Evolutionary conservation across 2,888 invertebrate species (phyloP).

Genomic region (Autographa pulchrina): DNA sequence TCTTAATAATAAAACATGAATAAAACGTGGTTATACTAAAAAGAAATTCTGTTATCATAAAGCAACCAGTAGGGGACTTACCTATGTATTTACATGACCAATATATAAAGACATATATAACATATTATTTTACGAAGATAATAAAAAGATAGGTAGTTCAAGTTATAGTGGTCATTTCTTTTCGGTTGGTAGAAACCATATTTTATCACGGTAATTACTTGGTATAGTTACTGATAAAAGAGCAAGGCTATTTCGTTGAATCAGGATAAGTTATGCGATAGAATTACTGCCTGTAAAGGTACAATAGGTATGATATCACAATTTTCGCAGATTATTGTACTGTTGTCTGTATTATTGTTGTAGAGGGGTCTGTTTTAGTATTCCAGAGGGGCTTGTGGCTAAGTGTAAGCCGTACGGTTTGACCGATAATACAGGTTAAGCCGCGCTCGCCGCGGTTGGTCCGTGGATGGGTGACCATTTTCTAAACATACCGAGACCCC

Average conservation of each 20-base stretch:
- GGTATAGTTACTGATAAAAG: constrained; percentile 34
- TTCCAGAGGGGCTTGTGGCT: no score
- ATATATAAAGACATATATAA: constrained; percentile 34
- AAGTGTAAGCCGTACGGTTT: no score
- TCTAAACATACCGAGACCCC: no score
- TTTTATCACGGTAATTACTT: constrained; percentile 54
- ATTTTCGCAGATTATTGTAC: background rate
- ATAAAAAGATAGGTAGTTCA: constrained; percentile 37
- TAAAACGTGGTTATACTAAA: constrained; percentile 67
- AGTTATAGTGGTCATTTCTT: constrained; percentile 33
- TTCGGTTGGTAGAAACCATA: constrained; percentile 50
- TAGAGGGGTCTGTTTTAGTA: no score
- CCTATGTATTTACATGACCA: constrained; percentile 51
- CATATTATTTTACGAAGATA: background rate
- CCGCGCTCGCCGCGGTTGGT: no score
- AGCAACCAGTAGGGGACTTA: constrained; percentile 60
- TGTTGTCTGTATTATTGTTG: background rate
- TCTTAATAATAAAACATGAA: constrained; percentile 69
- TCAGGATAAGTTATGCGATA: constrained; percentile 23
- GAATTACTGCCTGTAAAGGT: constrained; percentile 22
- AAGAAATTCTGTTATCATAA: constrained; percentile 64
- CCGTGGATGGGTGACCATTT: no score
- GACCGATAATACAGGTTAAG: no score
- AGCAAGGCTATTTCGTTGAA: constrained; percentile 21
- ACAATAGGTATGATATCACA: background rate